Evolutionary conservation across 2,113 vertebrate genomes (phyloP).

Genomic region (Columba livia): DNA sequence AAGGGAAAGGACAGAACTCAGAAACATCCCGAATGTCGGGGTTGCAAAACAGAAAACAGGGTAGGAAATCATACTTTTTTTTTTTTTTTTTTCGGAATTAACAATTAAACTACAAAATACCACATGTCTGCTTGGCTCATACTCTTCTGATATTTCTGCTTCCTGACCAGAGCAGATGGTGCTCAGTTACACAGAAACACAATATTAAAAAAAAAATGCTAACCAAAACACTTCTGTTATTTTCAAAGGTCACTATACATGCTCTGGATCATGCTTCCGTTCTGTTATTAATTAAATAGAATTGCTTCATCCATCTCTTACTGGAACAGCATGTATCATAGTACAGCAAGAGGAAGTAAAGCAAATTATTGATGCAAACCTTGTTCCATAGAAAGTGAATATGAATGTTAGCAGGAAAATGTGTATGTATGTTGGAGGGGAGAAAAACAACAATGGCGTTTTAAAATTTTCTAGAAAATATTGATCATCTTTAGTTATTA

Average conservation of each 20-base stretch:
- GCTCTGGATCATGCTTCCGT: not conserved
- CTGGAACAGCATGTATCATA: constrained; percentile 4
- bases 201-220: not conserved
- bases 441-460: not conserved
- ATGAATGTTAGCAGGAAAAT: not conserved
- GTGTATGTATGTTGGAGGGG: not conserved
- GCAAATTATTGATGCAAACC: not conserved
- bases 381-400: not conserved
- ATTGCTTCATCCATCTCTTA: constrained; percentile 18
- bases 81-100: not conserved
- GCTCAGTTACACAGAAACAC: not conserved
- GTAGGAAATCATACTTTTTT: not conserved
- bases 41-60: constrained; percentile 50
- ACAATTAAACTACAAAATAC: constrained; percentile 26
- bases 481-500: not conserved
- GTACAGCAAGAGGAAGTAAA: not conserved
- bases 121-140: constrained; percentile 28
- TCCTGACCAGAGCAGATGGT: constrained; percentile 63
- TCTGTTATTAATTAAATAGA: constrained; percentile 7
- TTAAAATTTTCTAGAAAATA: not conserved
- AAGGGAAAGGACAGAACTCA: not conserved
- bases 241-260: not conserved
- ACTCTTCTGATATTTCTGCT: constrained; percentile 21
- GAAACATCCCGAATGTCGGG: not conserved
- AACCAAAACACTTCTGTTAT: constrained; percentile 11